Base-by-base conservation (phyloP, 2,888 invertebrate species). In the Opisthograptis luteolata region DNA sequence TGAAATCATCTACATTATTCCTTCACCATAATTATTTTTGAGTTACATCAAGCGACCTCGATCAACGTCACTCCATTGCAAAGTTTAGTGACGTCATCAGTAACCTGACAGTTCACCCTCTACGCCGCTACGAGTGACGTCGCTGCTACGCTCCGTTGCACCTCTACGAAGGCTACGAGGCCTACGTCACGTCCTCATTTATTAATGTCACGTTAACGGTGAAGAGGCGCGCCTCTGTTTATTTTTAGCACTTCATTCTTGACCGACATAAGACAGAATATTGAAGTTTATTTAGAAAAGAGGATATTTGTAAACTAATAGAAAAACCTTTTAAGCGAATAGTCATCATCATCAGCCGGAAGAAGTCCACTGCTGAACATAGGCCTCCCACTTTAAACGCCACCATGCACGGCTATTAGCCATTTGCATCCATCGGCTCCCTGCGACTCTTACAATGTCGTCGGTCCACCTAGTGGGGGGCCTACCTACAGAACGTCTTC, bases 91-190 rank as follows among this genome's bases (percentile, higher is more conserved):
- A 32, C 39, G 39, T 19, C 34, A 14, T 32, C 27, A 2, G 19
- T 24, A 15, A 3, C 30, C 13, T 14, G 20, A n/a, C 12, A 17
- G 25, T 10, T 2, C 9, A 8, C 19, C 30, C 20, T 39, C 28
- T 31, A 31, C 31, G 31, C 22, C 3, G 14, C 40, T 28, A 28
- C 39, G 25, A 12, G 9, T 46, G 28, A 47, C 34, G 47, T 47
- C 28, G 40, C 22, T 14, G 10, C 20, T 25, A 22, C 28, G 31
- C 17, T 22, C 1, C 41, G 40, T 40, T 31, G 41, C 15, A 22
- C 24, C 4, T 31, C 31, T 41, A 41, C 31, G 15, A 22, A 31
- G 41, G 31, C 24, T 32, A 41, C 41, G 15, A 7, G 1, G 12
- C 19, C 30, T 30, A 30, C 30, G 40, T 30, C 17, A 28, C n/a